A percentile compares a stretch with the other conserved stretches of the same genome.
Evolutionary conservation across 2,888 invertebrate genomes (phyloP).

Genomic region (Epirrhoe alternata): DNA sequence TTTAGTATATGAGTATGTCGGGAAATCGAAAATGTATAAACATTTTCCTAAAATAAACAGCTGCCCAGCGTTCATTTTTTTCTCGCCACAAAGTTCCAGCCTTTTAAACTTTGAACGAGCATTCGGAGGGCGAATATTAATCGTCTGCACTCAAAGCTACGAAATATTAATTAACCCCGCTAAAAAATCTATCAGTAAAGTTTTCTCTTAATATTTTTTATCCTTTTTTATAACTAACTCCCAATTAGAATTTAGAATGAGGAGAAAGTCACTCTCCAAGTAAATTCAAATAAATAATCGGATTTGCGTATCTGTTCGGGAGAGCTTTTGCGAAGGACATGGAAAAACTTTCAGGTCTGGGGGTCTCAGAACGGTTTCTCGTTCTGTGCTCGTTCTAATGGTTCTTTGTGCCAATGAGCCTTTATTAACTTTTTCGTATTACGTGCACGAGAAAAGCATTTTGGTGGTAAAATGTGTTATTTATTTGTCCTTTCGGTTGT

Average conservation of each 20-base stretch:
- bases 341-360: slow-evolving; percentile 42
- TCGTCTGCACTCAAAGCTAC: slow-evolving; percentile 18
- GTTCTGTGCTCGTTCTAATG: slow-evolving; percentile 16
- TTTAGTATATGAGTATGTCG: not conserved
- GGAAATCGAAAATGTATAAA: not conserved
- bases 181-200: slow-evolving; percentile 34
- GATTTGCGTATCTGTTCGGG: slow-evolving; percentile 34
- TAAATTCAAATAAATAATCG: slow-evolving; percentile 42
- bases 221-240: slow-evolving; percentile 30
- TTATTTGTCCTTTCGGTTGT: slow-evolving; percentile 4
- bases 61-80: slow-evolving; percentile 10
- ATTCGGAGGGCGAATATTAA: slow-evolving; percentile 24
- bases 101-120: slow-evolving; percentile 24
- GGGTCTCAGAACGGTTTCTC: slow-evolving; percentile 23
- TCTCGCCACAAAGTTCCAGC: slow-evolving; percentile 13
- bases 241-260: slow-evolving; percentile 32
- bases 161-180: slow-evolving; percentile 35
- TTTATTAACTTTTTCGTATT: slow-evolving; percentile 11
- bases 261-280: slow-evolving; percentile 26
- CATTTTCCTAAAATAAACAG: slow-evolving; percentile 1
- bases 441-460: slow-evolving; percentile 9
- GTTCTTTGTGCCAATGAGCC: slow-evolving; percentile 21
- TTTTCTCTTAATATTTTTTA: slow-evolving; percentile 26
- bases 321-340: slow-evolving; percentile 32
- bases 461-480: slow-evolving; percentile 8